Evolutionary conservation across 2,113 vertebrate species (phyloP).

Genomic region (Equus quagga): DNA sequence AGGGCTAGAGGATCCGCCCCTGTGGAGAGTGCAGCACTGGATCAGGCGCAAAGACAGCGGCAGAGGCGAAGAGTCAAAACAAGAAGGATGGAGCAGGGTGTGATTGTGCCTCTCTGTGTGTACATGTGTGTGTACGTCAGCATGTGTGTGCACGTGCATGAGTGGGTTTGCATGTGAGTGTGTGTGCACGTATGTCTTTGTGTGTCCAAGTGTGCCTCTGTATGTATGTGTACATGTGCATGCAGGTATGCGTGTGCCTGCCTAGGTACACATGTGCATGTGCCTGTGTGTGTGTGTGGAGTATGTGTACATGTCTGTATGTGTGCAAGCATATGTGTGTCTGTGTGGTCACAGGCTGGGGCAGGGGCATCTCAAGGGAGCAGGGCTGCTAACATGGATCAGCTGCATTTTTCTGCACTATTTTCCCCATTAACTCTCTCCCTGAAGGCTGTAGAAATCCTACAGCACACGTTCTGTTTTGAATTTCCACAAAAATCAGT

Average conservation of each 20-base stretch:
- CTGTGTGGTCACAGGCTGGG: background rate
- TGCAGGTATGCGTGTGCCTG: background rate
- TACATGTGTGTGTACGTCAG: background rate
- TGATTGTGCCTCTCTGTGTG: background rate
- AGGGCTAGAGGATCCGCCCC: background rate
- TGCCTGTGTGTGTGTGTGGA: background rate
- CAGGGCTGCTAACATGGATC: background rate
- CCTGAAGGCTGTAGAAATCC: slow-evolving; percentile 12
- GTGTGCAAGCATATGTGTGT: background rate
- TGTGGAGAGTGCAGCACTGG: background rate
- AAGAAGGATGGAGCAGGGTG: background rate
- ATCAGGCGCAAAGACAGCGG: background rate
- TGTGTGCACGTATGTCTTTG: background rate
- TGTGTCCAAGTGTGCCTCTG: too few species aligned
- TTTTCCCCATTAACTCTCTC: slow-evolving; percentile 55
- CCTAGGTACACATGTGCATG: too few species aligned
- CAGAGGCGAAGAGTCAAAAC: background rate
- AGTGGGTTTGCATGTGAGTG: background rate
- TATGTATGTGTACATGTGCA: rapidly evolving
- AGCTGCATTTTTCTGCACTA: slow-evolving; percentile 54
- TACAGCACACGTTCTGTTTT: slow-evolving; percentile 36
- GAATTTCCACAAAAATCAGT: slow-evolving; percentile 55
- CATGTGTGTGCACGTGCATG: background rate
- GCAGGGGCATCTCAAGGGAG: slow-evolving; percentile 5
- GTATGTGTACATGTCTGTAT: too few species aligned